Evolutionary conservation across 64 coral and sea anemone genomes (phyloP), one percentile per base, ranked within the genome.

Genomic region (Pocillopora damicornis): DNA sequence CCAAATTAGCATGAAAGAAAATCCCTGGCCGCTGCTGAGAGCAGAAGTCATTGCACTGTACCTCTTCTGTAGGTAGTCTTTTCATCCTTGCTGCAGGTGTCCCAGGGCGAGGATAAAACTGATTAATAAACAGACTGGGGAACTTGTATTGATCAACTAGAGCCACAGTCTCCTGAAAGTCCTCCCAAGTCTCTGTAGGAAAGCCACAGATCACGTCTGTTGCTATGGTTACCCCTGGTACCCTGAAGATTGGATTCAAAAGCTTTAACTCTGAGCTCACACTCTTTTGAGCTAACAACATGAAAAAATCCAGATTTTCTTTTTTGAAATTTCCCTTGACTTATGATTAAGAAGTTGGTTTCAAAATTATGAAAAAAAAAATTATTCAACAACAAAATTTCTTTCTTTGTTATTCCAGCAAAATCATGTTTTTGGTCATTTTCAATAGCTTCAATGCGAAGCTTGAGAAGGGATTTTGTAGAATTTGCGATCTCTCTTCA

Each of bases 201-300:
- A 99, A 99, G 10, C 97, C 97, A 75, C 97, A 99, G 4, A 99
- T 99, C 59, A 99, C 74, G 65, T 99, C 97, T 75, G 97, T 99
- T 90, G 97, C 97, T 76, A 99, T 92, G 60, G 88, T 99, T 51
- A 95, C 75, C 42, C 92, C 84, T 11, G 97, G 91, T 17, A 99
- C 97, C 69, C 97, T 99, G 76, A 11, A 59, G 79, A 51, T 51
- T 80, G 30, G 57, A 76, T 61, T 2, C 60, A 58, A 36, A 34
- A 2, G 66, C 17, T 15, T 11, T 58, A 69, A 5, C 75, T 34
- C 20, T 58, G 8, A 56, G 26, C 17, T 74, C 56, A 7, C 35
- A 69, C 22, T 82, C 11, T 45, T 12, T 58, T 12, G 77, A 17
- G n/a, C 23, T n/a, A 58, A 42, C 26, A 23, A 59, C 6, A 51